These are phyloP conservation scores for Acromyrmex heyeri DNA, from an alignment of 1,140 invertebrate genomes.

Conservation along the genomic window DNA sequence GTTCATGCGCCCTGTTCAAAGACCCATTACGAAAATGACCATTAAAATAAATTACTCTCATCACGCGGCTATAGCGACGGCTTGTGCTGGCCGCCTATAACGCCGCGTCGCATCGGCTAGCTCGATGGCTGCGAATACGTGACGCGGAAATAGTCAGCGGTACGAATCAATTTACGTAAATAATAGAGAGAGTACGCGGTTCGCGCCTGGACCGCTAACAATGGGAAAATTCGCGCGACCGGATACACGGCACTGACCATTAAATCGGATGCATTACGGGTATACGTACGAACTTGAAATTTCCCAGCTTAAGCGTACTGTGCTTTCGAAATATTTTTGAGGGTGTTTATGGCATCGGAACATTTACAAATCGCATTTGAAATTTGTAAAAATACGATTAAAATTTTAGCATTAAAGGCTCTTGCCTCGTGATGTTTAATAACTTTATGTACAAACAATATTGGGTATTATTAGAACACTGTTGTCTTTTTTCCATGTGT, in stretches of 20 bases:
- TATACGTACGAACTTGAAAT: constrained; percentile 28
- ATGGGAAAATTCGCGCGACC: constrained; percentile 53
- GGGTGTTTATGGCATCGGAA: not conserved
- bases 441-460: not conserved
- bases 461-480: not conserved
- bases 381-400: not conserved
- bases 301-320: constrained; percentile 3
- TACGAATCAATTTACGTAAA: constrained; percentile 83
- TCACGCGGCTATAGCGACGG: constrained; percentile 55
- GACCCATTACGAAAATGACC: constrained; percentile 83
- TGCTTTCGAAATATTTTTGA: constrained; percentile 12
- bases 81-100: constrained; percentile 36
- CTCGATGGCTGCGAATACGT: constrained; percentile 76
- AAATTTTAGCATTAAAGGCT: not conserved
- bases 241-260: constrained; percentile 44
- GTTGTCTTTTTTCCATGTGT: not conserved
- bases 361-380: not conserved
- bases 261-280: constrained; percentile 54
- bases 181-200: constrained; percentile 73
- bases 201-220: constrained; percentile 55
- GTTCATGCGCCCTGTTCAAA: constrained; percentile 78
- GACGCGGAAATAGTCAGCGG: constrained; percentile 78
- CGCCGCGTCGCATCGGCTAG: constrained; percentile 7
- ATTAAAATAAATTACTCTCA: constrained; percentile 83
- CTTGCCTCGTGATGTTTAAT: not conserved